phyloP scores from a whole-genome alignment of 2,797 vertebrate species.

The Falco concolor region DNA sequence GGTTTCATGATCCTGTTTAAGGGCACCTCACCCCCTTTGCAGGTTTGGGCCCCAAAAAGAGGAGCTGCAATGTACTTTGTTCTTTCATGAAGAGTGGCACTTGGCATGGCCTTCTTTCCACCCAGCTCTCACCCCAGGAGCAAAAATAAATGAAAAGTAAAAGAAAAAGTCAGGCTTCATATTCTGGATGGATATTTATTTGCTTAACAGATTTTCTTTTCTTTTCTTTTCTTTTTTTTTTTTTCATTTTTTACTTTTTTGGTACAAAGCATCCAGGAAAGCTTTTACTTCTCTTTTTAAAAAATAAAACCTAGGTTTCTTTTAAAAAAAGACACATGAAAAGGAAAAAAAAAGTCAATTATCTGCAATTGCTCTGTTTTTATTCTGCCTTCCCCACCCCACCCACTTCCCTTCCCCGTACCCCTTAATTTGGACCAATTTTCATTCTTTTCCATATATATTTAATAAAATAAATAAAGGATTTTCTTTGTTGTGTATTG shows the following conservation, averaged over 20 bases:
- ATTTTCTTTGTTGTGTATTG: conserved; percentile 78
- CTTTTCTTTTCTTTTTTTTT: conserved; percentile 41
- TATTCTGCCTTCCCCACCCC: conserved; percentile 68
- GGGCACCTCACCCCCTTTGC: not conserved
- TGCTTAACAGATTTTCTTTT: conserved; percentile 44
- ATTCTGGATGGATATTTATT: conserved; percentile 67
- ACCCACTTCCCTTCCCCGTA: not conserved
- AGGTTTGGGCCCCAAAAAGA: not conserved
- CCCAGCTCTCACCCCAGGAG: not conserved
- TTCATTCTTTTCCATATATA: conserved; percentile 74
- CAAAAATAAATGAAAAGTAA: conserved; percentile 39
- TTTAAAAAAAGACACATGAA: conserved; percentile 56
- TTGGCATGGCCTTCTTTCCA: not conserved
- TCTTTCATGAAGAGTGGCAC: not conserved
- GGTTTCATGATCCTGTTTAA: not conserved
- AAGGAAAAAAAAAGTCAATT: conserved; percentile 50
- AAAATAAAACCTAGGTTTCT: conserved; percentile 81
- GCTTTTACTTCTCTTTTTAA: conserved; percentile 80
- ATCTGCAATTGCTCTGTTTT: conserved; percentile 76
- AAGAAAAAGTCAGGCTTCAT: conserved; percentile 68
- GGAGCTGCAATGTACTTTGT: not conserved
- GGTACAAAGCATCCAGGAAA: conserved; percentile 94
- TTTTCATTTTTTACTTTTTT: conserved; percentile 80
- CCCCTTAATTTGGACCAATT: conserved; percentile 84
- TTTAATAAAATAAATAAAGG: conserved; percentile 95